A percentile compares a stretch with the other conserved stretches of the same genome.
Conservation (phyloP, 1,140 invertebrate species). For the Akabosia matsudoensis region DNA sequence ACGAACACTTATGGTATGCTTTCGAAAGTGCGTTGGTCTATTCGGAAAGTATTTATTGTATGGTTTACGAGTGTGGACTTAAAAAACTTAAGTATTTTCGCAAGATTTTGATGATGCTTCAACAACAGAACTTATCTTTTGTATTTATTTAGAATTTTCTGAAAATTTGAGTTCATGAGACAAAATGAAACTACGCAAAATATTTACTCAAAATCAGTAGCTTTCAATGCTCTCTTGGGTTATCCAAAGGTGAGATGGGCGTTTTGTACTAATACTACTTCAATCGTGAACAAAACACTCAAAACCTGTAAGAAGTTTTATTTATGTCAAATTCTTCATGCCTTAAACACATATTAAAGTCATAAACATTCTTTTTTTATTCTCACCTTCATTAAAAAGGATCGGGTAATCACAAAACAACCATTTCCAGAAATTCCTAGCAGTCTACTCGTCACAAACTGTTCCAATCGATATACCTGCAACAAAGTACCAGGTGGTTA, state of each 20-base stretch:
- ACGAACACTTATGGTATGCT: no score
- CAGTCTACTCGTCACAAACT: conserved; percentile 29
- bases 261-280: conserved; percentile 42
- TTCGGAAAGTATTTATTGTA: no score
- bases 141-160: no score
- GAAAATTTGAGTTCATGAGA: no score
- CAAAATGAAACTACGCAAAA: no score
- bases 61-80: no score
- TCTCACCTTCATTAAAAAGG: conserved; percentile 42
- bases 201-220: no score
- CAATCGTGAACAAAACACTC: conserved; percentile 39
- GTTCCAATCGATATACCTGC: conserved; percentile 39
- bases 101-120: no score
- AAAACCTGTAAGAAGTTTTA: conserved; percentile 27
- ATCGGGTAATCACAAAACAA: conserved; percentile 37
- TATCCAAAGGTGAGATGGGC: conserved; percentile 1
- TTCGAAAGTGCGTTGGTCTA: no score
- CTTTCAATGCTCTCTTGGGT: not conserved
- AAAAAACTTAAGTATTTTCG: no score
- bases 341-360: not conserved
- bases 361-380: not conserved
- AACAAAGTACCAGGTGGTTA: not conserved
- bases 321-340: not conserved
- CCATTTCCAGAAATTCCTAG: conserved; percentile 39
- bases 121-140: no score